These are phyloP conservation scores for Paramormyrops kingsleyae DNA, from an alignment of 2,113 vertebrate genomes.

Conservation along the genomic window DNA sequence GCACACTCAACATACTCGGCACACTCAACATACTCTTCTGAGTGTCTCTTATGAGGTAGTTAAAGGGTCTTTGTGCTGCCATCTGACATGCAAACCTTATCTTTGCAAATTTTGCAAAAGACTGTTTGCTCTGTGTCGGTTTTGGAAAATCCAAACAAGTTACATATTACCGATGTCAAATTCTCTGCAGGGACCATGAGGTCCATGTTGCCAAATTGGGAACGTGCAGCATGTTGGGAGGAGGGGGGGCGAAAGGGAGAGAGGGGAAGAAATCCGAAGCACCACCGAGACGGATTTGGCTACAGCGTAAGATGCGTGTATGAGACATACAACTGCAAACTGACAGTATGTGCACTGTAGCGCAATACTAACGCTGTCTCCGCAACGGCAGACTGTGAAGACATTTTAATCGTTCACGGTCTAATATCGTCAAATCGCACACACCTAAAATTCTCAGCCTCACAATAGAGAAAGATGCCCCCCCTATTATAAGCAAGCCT, in stretches of 20 bases:
- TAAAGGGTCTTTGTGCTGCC: neutral
- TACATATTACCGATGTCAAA: neutral
- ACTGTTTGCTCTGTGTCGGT: neutral
- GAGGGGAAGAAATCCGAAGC: neutral
- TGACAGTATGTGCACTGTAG: neutral
- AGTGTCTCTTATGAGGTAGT: neutral
- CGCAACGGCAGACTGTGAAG: too few relatives aligned
- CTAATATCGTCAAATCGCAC: neutral
- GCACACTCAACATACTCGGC: too few relatives aligned
- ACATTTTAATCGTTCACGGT: neutral
- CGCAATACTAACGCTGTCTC: neutral
- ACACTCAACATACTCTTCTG: neutral
- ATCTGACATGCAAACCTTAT: neutral
- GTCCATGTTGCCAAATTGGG: too few relatives aligned
- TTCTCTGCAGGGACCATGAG: neutral
- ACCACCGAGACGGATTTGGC: neutral
- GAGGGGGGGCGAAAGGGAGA: too few relatives aligned
- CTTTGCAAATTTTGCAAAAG: neutral
- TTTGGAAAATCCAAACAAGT: neutral
- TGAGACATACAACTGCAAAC: neutral
- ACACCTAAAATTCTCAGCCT: neutral
- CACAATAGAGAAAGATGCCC: neutral
- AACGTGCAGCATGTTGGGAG: neutral
- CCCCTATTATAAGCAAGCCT: neutral
- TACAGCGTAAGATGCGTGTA: neutral